Conservation (phyloP, 92 coral and sea anemone genomes). For the Galaxea fascicularis region DNA sequence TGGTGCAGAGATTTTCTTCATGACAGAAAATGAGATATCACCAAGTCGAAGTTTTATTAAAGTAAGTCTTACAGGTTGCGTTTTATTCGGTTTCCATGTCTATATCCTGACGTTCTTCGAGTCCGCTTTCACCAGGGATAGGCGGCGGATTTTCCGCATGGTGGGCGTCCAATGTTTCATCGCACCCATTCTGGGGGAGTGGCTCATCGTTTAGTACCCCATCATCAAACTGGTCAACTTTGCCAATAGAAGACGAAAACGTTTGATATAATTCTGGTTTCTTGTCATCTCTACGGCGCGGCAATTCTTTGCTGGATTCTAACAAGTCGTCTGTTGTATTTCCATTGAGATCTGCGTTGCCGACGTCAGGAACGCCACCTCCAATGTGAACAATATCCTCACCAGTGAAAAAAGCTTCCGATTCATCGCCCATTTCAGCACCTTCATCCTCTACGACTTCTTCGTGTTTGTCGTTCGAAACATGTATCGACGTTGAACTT, state of each 20-base stretch:
- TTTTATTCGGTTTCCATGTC: conserved; percentile 11
- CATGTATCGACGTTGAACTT: not conserved
- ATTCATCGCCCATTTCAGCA: conserved; percentile 28
- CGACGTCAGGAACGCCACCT: not conserved
- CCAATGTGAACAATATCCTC: not conserved
- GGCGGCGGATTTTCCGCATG: not conserved
- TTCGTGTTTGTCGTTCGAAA: not conserved
- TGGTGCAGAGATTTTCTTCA: too few species aligned
- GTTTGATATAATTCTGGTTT: not conserved
- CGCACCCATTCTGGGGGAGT: not conserved
- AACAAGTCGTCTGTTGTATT: conserved; percentile 5
- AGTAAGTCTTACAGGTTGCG: not conserved
- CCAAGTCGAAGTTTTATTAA: not conserved
- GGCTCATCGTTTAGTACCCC: not conserved
- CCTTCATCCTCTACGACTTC: not conserved
- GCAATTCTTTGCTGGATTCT: not conserved
- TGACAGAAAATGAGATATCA: too few species aligned
- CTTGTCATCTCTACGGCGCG: not conserved
- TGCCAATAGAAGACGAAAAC: not conserved
- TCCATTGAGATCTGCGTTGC: not conserved
- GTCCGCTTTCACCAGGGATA: not conserved
- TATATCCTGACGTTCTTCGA: not conserved
- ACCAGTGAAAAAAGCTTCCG: not conserved
- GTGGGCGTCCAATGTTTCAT: conserved; percentile 12
- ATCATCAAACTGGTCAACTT: not conserved